phyloP scores from a whole-genome alignment of 2,113 vertebrate genomes.

The Benitochromis conjunctus region DNA sequence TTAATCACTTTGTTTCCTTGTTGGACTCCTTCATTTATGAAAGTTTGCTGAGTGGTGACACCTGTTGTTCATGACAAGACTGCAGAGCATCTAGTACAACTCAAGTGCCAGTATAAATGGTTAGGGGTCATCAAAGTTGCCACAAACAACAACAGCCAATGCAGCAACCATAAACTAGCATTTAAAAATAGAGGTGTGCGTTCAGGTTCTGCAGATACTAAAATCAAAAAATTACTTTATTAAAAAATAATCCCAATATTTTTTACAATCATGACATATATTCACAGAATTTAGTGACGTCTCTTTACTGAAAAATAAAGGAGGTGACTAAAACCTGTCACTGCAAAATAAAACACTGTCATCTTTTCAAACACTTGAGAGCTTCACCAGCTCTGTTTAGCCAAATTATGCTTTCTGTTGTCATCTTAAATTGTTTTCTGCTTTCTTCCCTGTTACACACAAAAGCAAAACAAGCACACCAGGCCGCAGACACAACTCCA shows the following conservation, averaged over 20 bases:
- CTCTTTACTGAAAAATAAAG: neutral
- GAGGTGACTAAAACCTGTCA: neutral
- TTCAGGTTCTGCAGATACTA: neutral
- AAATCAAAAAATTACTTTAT: neutral
- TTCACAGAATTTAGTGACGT: neutral
- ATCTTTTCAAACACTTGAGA: slow-evolving; percentile 10
- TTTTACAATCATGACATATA: neutral
- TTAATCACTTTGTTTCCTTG: neutral
- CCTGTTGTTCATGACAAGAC: neutral
- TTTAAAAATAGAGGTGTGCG: neutral
- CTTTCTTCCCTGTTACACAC: neutral
- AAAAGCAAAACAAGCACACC: slow-evolving; percentile 8
- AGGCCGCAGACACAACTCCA: neutral
- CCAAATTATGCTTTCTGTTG: neutral
- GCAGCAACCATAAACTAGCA: neutral
- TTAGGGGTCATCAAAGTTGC: neutral
- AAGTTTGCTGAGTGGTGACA: neutral
- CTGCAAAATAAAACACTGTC: neutral
- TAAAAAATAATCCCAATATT: neutral
- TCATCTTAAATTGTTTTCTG: neutral
- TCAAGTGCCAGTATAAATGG: neutral
- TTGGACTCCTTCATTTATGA: neutral
- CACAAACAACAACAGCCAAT: neutral
- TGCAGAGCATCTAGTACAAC: neutral
- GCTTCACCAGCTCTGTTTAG: slow-evolving; percentile 1